Evolutionary conservation across 2,113 vertebrate species (phyloP).

Genomic region (Hymenochirus boettgeri): DNA sequence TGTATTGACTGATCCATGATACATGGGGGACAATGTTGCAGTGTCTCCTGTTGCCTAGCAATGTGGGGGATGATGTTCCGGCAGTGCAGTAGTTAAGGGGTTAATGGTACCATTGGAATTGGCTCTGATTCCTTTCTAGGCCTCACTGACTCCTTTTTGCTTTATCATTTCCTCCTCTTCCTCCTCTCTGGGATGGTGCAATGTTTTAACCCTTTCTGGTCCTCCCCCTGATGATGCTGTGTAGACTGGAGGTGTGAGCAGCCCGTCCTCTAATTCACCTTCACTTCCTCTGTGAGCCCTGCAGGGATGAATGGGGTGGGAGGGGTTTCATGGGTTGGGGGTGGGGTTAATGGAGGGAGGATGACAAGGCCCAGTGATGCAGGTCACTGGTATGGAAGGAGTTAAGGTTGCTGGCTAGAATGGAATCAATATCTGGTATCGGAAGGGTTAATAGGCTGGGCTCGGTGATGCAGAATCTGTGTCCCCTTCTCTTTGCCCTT

Average conservation of each 20-base stretch:
- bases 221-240: background rate
- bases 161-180: slow-evolving; percentile 28
- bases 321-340: background rate
- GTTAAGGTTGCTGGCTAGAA: background rate
- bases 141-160: slow-evolving; percentile 13
- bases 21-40: too few relatives aligned
- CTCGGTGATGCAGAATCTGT: background rate
- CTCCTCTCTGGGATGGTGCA: background rate
- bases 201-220: slow-evolving; percentile 2
- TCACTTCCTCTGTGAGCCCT: background rate
- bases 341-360: background rate
- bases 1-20: too few relatives aligned
- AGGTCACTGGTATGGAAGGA: background rate
- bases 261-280: slow-evolving; percentile 18
- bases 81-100: too few relatives aligned
- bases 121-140: too few relatives aligned
- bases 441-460: background rate
- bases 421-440: background rate
- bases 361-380: background rate
- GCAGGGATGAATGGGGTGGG: background rate
- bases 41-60: too few relatives aligned
- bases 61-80: too few relatives aligned
- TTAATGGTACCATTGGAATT: too few relatives aligned
- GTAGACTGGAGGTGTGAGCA: background rate
- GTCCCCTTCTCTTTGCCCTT: background rate